phyloP scores from a whole-genome alignment of 2,888 invertebrate genomes.

The Pilophorus perplexus region DNA sequence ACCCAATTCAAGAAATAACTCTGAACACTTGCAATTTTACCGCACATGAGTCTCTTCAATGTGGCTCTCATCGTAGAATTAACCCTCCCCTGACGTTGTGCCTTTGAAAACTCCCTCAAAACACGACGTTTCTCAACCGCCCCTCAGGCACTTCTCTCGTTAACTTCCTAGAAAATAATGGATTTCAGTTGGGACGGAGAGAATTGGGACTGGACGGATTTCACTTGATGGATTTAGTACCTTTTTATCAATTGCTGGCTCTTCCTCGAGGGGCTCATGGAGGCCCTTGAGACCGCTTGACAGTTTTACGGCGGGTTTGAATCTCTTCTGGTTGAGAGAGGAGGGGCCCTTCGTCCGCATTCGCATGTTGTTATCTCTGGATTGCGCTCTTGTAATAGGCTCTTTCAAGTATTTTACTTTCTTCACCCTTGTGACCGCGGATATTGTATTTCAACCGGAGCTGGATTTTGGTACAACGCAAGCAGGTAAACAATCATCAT shows the following conservation, averaged over 20 bases:
- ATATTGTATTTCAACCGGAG: no score
- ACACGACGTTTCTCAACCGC: no score
- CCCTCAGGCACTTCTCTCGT: not conserved
- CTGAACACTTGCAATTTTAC: no score
- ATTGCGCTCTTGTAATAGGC: conserved; percentile 13
- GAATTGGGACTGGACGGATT: not conserved
- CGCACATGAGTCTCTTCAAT: no score
- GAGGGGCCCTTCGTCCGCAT: conserved; percentile 12
- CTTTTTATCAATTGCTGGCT: conserved; percentile 9
- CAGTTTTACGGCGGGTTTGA: conserved; percentile 9
- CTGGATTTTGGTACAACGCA: no score
- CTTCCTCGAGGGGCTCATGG: conserved; percentile 13
- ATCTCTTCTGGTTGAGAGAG: conserved; percentile 3
- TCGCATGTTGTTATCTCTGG: conserved; percentile 15
- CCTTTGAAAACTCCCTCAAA: no score
- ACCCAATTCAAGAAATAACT: no score
- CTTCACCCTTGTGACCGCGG: no score
- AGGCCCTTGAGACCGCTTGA: conserved; percentile 12
- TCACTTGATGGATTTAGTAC: conserved; percentile 10
- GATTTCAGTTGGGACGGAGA: conserved; percentile 6
- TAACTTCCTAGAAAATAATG: conserved; percentile 1
- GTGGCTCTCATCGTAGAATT: no score
- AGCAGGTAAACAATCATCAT: no score
- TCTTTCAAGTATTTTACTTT: conserved; percentile 1
- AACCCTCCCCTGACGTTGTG: no score